Evolutionary conservation across 2,113 vertebrate genomes (phyloP).

Genomic region (Proteles cristata): DNA sequence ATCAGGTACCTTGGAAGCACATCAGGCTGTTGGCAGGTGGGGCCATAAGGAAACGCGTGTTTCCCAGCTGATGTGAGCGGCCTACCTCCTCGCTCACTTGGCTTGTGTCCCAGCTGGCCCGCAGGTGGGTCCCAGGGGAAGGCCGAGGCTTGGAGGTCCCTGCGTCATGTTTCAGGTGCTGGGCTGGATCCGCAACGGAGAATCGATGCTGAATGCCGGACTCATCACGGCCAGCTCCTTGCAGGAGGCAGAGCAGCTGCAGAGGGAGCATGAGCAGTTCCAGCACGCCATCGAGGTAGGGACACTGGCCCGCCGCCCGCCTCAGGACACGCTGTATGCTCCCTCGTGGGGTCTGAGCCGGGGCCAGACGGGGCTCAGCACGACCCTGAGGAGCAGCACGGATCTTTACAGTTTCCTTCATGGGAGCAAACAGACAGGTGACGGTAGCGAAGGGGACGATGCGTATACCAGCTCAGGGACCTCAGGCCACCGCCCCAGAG

Average conservation of each 20-base stretch:
- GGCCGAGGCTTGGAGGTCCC: not conserved
- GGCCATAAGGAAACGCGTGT: too few species aligned
- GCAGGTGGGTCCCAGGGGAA: rapidly evolving
- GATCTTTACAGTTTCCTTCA: rapidly evolving
- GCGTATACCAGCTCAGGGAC: rapidly evolving
- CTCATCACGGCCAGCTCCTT: slow-evolving; percentile 98
- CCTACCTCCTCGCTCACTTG: rapidly evolving
- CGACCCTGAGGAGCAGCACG: rapidly evolving
- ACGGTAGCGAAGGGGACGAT: rapidly evolving
- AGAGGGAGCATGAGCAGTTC: slow-evolving; percentile 98
- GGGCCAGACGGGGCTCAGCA: rapidly evolving
- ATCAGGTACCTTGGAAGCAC: not conserved
- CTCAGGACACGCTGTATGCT: not conserved
- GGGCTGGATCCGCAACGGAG: slow-evolving; percentile 99
- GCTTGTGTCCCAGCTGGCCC: rapidly evolving
- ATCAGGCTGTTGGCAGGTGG: not conserved
- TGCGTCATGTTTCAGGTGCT: slow-evolving; percentile 90
- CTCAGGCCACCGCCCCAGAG: not conserved
- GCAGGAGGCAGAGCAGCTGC: slow-evolving; percentile 97
- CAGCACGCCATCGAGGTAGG: slow-evolving; percentile 98
- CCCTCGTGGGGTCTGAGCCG: rapidly evolving
- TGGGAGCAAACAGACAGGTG: not conserved
- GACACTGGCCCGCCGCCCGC: rapidly evolving
- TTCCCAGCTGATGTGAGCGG: rapidly evolving
- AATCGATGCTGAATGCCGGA: slow-evolving; percentile 98